These are phyloP conservation scores for Hapalemur alaotrensis DNA, from an alignment of 2,797 vertebrate genomes.

Conservation along the genomic window DNA sequence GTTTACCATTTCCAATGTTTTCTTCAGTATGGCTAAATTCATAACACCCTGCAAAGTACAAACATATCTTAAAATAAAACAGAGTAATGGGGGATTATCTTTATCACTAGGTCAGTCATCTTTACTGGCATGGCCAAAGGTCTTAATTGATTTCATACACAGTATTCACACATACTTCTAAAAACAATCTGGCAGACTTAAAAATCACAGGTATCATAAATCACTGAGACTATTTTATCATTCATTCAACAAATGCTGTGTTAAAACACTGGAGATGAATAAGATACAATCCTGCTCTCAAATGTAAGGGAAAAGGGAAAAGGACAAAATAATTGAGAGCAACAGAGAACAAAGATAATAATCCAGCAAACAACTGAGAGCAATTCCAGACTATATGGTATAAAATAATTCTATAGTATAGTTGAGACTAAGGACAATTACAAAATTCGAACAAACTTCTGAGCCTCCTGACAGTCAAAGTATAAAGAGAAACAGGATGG, in stretches of 20 bases:
- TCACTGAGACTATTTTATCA: not conserved
- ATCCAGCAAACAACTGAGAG: not conserved
- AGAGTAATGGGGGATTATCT: not conserved
- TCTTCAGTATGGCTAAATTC: conserved; percentile 55
- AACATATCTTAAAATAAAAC: conserved; percentile 13
- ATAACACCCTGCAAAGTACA: conserved; percentile 3
- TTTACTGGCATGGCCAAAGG: conserved; percentile 13
- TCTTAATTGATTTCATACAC: not conserved
- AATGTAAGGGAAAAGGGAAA: not conserved
- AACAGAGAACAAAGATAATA: conserved; percentile 10
- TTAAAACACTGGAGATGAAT: not conserved
- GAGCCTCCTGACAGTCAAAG: not conserved
- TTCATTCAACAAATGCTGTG: conserved; percentile 8
- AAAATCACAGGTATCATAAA: conserved; percentile 36
- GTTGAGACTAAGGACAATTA: conserved; percentile 38
- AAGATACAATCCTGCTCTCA: not conserved
- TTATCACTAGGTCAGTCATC: conserved; percentile 33
- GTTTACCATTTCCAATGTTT: conserved; percentile 35
- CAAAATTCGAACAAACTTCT: not conserved
- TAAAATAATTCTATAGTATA: not conserved
- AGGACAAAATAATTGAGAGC: not conserved
- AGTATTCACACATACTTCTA: not conserved
- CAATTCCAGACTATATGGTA: conserved; percentile 2
- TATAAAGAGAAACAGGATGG: not conserved
- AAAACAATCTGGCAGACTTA: conserved; percentile 7